phyloP scores from a whole-genome alignment of 2,888 invertebrate species.

The Spialia ferax region DNA sequence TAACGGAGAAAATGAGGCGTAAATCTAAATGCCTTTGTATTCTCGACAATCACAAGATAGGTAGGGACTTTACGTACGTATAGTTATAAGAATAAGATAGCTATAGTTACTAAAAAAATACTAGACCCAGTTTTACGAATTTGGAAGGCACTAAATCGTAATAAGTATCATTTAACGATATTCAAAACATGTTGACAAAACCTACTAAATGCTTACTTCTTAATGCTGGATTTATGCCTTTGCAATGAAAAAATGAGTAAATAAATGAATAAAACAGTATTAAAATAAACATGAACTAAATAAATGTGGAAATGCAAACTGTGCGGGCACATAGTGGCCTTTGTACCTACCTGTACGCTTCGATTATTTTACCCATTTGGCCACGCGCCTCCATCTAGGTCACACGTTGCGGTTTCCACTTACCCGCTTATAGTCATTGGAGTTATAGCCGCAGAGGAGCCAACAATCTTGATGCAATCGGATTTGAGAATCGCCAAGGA shows the following conservation, averaged over 20 bases:
- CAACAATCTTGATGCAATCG: too few relatives aligned
- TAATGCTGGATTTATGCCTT: neutral
- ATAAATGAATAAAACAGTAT: neutral
- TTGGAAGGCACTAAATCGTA: too few relatives aligned
- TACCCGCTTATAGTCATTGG: conserved; percentile 17
- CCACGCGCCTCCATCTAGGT: conserved; percentile 30
- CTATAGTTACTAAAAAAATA: too few relatives aligned
- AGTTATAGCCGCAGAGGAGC: conserved; percentile 15
- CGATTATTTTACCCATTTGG: conserved; percentile 36
- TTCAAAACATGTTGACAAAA: too few relatives aligned
- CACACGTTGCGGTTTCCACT: conserved; percentile 37
- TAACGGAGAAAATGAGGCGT: neutral
- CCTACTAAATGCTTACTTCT: too few relatives aligned
- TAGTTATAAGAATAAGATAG: too few relatives aligned
- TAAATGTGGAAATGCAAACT: neutral
- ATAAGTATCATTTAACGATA: too few relatives aligned
- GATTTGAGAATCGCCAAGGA: too few relatives aligned
- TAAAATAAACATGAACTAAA: neutral
- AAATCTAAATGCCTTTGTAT: too few relatives aligned
- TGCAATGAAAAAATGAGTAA: neutral
- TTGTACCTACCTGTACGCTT: conserved; percentile 36
- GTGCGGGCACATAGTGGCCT: conserved; percentile 11
- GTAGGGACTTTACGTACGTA: too few relatives aligned
- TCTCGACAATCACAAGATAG: too few relatives aligned
- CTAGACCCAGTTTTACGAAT: too few relatives aligned